A percentile compares a stretch with the other conserved stretches of the same genome.
Evolutionary conservation across 2,797 vertebrate genomes (phyloP).

Genomic region (Eleutherodactylus coqui): DNA sequence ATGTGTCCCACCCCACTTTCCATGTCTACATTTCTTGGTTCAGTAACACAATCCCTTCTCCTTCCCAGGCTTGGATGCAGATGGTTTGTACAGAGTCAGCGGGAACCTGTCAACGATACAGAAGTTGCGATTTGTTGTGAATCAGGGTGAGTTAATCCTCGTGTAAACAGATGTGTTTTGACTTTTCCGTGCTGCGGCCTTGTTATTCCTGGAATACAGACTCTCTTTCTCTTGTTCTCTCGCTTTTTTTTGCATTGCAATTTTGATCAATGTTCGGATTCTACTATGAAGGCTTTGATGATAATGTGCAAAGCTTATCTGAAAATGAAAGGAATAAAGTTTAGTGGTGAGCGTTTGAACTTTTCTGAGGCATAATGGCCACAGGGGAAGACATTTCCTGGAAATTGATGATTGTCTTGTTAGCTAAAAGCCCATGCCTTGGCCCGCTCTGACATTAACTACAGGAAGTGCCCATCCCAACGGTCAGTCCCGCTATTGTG

Average conservation of each 20-base stretch:
- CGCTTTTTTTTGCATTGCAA: conserved; percentile 44
- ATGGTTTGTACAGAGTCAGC: conserved; percentile 90
- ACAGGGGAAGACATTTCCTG: conserved; percentile 68
- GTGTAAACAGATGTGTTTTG: conserved; percentile 32
- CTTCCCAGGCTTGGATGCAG: conserved; percentile 83
- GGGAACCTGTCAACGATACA: conserved; percentile 90
- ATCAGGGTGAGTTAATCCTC: conserved; percentile 84
- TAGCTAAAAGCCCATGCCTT: conserved; percentile 58
- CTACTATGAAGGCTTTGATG: conserved; percentile 51
- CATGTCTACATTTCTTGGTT: too few relatives aligned
- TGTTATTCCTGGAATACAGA: conserved; percentile 52
- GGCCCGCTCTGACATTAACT: conserved; percentile 66
- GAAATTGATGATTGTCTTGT: conserved; percentile 69
- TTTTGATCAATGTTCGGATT: conserved; percentile 60
- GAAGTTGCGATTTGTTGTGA: conserved; percentile 88
- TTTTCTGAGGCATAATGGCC: conserved; percentile 65
- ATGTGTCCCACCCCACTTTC: background rate
- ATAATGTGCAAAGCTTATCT: conserved; percentile 62
- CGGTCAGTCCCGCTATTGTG: conserved; percentile 64
- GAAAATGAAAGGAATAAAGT: conserved; percentile 59
- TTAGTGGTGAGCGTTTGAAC: conserved; percentile 58
- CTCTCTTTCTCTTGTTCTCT: background rate
- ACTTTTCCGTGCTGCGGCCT: conserved; percentile 17
- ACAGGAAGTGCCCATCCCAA: conserved; percentile 65
- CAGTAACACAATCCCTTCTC: background rate